A percentile compares a stretch with the other conserved stretches of the same genome.
phyloP scores from a whole-genome alignment of 2,797 vertebrate species.

The Sebastes trivittatus region DNA sequence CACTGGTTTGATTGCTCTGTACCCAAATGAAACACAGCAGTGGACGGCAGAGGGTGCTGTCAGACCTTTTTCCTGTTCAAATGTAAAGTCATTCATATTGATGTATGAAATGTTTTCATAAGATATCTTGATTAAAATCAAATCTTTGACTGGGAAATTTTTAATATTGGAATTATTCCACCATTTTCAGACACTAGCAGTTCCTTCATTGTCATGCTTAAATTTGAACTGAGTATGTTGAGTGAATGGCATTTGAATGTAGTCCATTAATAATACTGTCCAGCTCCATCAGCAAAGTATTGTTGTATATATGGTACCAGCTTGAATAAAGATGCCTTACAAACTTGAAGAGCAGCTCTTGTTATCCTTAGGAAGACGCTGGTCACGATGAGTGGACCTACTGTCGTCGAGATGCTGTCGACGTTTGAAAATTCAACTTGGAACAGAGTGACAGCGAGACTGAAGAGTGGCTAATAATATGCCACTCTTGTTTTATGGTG shows the following conservation, averaged over 20 bases:
- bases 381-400: not conserved
- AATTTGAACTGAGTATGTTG: constrained; percentile 13
- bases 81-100: constrained; percentile 8
- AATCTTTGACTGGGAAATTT: constrained; percentile 31
- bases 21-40: constrained; percentile 1
- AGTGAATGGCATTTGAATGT: constrained; percentile 57
- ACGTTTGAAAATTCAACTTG: not conserved
- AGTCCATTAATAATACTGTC: constrained; percentile 29
- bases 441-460: not conserved
- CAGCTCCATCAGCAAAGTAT: constrained; percentile 41
- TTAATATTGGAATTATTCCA: constrained; percentile 35
- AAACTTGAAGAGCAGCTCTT: constrained; percentile 15
- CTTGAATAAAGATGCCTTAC: constrained; percentile 74
- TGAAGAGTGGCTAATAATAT: not conserved
- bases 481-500: not conserved
- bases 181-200: constrained; percentile 5
- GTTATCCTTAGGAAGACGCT: not conserved
- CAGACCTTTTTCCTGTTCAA: not conserved
- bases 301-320: constrained; percentile 58
- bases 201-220: constrained; percentile 5
- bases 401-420: not conserved
- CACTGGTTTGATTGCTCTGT: constrained; percentile 17
- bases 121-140: constrained; percentile 26
- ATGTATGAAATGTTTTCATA: constrained; percentile 22
- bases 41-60: constrained; percentile 16